These are phyloP conservation scores for Gymnocheta viridis DNA, from an alignment of 2,888 invertebrate species.

Conservation along the genomic window DNA sequence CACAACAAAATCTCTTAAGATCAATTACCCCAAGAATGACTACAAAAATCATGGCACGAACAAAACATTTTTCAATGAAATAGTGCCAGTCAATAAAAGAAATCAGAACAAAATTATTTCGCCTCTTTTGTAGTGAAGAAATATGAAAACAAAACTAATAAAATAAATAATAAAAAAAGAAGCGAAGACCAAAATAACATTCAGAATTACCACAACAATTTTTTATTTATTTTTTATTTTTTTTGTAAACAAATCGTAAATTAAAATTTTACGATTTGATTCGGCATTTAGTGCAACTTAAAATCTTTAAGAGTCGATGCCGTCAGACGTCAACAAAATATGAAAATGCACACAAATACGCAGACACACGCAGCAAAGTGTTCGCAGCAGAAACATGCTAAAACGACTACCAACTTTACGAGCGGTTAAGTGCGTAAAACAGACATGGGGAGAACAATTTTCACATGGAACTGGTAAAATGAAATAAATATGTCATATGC, in stretches of 20 bases:
- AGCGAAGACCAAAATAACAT: conserved; percentile 15
- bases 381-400: neutral
- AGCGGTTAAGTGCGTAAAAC: neutral
- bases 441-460: neutral
- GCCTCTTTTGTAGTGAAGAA: conserved; percentile 36
- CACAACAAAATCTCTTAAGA: too few relatives aligned
- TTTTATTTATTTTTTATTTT: too few relatives aligned
- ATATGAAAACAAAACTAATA: conserved; percentile 6
- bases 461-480: neutral
- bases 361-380: conserved; percentile 2
- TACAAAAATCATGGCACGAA: too few relatives aligned
- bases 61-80: neutral
- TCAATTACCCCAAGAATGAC: too few relatives aligned
- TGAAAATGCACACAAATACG: too few relatives aligned
- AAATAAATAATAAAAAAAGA: neutral
- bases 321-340: neutral
- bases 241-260: conserved; percentile 72
- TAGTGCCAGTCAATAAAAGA: neutral
- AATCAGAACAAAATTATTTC: conserved; percentile 5
- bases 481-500: too few relatives aligned
- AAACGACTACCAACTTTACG: neutral
- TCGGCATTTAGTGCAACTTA: conserved; percentile 60
- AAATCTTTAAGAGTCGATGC: conserved; percentile 13
- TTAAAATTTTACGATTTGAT: conserved; percentile 69
- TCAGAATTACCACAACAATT: conserved; percentile 7